phyloP scores from a whole-genome alignment of 2,113 vertebrate genomes.

The Euleptes europaea region DNA sequence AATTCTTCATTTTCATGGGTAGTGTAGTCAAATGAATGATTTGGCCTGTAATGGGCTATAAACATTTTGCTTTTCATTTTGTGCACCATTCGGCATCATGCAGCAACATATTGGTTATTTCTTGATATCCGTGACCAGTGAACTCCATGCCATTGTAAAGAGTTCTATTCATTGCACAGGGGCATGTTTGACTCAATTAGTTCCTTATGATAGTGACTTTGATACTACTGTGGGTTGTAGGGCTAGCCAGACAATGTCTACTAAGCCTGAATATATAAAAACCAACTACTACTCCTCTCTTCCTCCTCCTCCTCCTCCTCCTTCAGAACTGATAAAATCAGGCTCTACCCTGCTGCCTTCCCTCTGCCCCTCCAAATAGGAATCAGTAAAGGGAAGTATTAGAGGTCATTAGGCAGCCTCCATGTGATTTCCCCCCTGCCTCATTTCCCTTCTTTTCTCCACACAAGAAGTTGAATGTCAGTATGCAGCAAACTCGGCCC shows the following conservation, averaged over 20 bases:
- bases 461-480: neutral
- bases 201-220: neutral
- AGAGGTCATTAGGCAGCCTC: neutral
- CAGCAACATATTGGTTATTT: neutral
- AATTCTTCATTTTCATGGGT: neutral
- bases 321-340: too few species aligned
- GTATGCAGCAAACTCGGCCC: neutral
- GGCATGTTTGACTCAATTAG: neutral
- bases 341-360: too few species aligned
- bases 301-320: too few species aligned
- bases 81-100: neutral
- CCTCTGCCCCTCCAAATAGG: too few species aligned
- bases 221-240: neutral
- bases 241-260: neutral
- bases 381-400: neutral
- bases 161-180: neutral
- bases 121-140: neutral
- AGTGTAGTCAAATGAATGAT: neutral
- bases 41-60: neutral
- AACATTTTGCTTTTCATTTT: neutral
- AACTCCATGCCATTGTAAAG: neutral
- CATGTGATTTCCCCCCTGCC: neutral
- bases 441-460: neutral
- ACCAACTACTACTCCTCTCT: too few species aligned
- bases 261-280: too few species aligned